These are phyloP conservation scores for Psettodes erumei DNA, from an alignment of 2,113 vertebrate species.

Conservation along the genomic window DNA sequence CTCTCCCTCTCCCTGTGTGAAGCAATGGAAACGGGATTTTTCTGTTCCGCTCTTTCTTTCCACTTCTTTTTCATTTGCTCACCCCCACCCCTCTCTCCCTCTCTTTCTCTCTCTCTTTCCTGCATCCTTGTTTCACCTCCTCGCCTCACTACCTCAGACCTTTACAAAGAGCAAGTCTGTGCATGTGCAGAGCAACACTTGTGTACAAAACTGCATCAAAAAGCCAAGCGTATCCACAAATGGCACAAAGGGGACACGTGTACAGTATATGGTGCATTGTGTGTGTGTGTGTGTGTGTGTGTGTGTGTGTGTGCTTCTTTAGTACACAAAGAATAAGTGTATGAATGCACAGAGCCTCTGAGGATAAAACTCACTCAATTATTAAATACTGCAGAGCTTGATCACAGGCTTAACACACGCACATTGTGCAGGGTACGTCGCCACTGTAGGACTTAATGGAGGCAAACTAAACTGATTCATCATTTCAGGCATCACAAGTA, in stretches of 20 bases:
- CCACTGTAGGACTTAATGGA: not conserved
- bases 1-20: conserved; percentile 56
- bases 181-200: not conserved
- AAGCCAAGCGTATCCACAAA: not conserved
- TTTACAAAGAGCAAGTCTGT: conserved; percentile 8
- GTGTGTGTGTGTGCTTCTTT: conserved; percentile 7
- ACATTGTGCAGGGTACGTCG: not conserved
- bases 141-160: conserved; percentile 28
- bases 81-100: not conserved
- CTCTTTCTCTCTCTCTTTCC: not conserved
- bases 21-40: conserved; percentile 77
- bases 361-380: conserved; percentile 34
- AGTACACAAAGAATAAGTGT: not conserved
- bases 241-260: conserved; percentile 14
- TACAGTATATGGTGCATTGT: not conserved
- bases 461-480: not conserved
- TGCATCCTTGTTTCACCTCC: no score
- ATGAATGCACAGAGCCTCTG: conserved; percentile 7
- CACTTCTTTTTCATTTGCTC: conserved; percentile 43
- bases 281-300: conserved; percentile 10
- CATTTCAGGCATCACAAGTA: not conserved
- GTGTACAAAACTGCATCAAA: conserved; percentile 17
- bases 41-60: conserved; percentile 59
- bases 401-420: conserved; percentile 2
- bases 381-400: conserved; percentile 35